A percentile compares a stretch with the other conserved stretches of the same genome.
phyloP scores from a whole-genome alignment of 2,113 vertebrate species.

The Mungos mungo region DNA sequence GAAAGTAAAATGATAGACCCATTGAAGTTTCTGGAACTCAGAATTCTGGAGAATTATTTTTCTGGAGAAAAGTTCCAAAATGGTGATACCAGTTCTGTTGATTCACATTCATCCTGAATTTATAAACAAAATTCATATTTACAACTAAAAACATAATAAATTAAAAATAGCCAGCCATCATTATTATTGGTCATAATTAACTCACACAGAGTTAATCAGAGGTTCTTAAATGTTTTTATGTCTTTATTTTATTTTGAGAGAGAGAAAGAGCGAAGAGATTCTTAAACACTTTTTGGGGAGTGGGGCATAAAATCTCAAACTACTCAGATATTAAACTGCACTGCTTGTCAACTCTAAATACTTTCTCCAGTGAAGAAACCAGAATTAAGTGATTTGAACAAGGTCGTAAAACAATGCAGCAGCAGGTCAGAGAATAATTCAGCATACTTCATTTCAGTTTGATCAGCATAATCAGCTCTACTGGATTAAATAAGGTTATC shows the following conservation, averaged over 20 bases:
- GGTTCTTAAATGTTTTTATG: neutral
- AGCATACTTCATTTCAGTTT: fast-evolving
- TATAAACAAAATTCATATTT: neutral
- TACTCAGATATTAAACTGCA: slow-evolving; percentile 5
- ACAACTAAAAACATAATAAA: neutral
- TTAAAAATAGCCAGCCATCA: neutral
- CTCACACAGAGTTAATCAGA: neutral
- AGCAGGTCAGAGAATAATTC: neutral
- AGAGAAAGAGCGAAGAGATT: neutral
- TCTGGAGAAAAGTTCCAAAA: neutral
- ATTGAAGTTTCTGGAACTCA: neutral
- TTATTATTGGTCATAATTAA: neutral
- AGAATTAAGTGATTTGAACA: neutral
- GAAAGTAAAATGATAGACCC: neutral
- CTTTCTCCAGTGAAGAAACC: neutral
- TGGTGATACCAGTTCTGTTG: neutral
- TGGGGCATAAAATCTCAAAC: neutral
- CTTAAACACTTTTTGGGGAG: neutral
- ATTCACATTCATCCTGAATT: neutral
- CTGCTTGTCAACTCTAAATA: neutral
- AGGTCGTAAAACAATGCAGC: neutral
- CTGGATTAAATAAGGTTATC: neutral
- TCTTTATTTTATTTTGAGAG: too few relatives aligned
- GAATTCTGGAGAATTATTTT: too few relatives aligned
- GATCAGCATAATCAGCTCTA: neutral